These are phyloP conservation scores for Meandrina meandrites DNA, from an alignment of 92 coral and sea anemone species.

Conservation along the genomic window DNA sequence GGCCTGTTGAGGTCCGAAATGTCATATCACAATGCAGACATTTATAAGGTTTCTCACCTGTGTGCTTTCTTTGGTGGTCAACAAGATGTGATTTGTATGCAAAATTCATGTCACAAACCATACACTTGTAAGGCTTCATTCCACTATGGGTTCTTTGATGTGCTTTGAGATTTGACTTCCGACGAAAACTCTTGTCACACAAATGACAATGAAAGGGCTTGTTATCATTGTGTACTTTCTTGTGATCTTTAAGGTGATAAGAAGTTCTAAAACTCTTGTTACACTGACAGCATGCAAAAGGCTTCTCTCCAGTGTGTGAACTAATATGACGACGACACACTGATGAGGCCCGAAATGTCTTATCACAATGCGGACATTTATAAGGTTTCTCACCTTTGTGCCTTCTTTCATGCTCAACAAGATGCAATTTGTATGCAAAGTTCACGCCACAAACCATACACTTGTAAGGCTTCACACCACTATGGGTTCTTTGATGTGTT, in stretches of 20 bases:
- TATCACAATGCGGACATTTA: background rate
- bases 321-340: background rate
- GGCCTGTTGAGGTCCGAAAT: background rate
- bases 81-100: background rate
- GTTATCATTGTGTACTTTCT: background rate
- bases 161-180: background rate
- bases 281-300: background rate
- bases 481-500: background rate
- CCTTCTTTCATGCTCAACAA: background rate
- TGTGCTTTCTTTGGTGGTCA: background rate
- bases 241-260: background rate
- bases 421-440: background rate
- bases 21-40: background rate
- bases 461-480: background rate
- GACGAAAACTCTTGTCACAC: constrained; percentile 11
- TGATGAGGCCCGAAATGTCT: background rate
- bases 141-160: background rate
- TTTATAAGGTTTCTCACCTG: background rate
- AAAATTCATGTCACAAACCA: background rate
- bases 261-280: too few species aligned
- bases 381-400: background rate
- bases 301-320: background rate
- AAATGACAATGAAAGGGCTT: background rate
- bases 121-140: background rate
- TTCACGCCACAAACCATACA: background rate